These are phyloP conservation scores for Thaleichthys pacificus DNA, from an alignment of 2,797 vertebrate species.

Conservation along the genomic window DNA sequence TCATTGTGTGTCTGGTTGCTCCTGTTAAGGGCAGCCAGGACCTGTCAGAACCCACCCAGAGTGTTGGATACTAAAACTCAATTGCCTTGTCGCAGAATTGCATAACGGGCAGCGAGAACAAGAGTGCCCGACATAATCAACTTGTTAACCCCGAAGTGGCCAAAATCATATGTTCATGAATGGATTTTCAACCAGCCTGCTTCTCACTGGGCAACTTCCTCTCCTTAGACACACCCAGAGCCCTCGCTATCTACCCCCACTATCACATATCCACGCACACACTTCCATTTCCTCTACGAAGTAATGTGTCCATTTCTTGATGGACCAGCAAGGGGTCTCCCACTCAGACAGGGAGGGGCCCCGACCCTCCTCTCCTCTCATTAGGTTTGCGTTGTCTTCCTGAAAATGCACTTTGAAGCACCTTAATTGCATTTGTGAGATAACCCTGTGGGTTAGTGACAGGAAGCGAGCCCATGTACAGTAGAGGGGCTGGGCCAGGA, in stretches of 20 bases:
- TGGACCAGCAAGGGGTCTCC: slow-evolving; percentile 47
- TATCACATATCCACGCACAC: slow-evolving; percentile 54
- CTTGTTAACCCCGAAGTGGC: slow-evolving; percentile 67
- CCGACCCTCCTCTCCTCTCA: slow-evolving; percentile 72
- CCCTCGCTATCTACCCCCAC: slow-evolving; percentile 42
- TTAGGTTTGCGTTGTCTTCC: slow-evolving; percentile 87
- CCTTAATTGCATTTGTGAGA: slow-evolving; percentile 99
- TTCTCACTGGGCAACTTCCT: slow-evolving; percentile 18
- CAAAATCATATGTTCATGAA: slow-evolving; percentile 23
- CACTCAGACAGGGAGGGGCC: slow-evolving; percentile 68
- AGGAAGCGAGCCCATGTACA: slow-evolving; percentile 86
- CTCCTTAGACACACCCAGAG: slow-evolving; percentile 1
- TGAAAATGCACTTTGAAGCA: slow-evolving; percentile 97
- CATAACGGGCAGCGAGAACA: slow-evolving; percentile 53
- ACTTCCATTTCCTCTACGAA: slow-evolving; percentile 41
- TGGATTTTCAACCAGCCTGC: neutral
- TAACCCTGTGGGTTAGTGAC: slow-evolving; percentile 93
- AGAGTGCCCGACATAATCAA: slow-evolving; percentile 60
- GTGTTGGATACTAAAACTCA: slow-evolving; percentile 57
- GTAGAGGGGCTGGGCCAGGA: slow-evolving; percentile 66
- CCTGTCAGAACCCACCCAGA: slow-evolving; percentile 45
- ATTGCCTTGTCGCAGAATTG: slow-evolving; percentile 64
- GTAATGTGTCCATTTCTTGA: slow-evolving; percentile 66
- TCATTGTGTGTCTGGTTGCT: slow-evolving; percentile 32
- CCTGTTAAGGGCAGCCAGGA: slow-evolving; percentile 38